A percentile compares a stretch with the other conserved stretches of the same genome.
phyloP scores from a whole-genome alignment of 2,888 invertebrate species.

The Pristionchus japonicus region DNA sequence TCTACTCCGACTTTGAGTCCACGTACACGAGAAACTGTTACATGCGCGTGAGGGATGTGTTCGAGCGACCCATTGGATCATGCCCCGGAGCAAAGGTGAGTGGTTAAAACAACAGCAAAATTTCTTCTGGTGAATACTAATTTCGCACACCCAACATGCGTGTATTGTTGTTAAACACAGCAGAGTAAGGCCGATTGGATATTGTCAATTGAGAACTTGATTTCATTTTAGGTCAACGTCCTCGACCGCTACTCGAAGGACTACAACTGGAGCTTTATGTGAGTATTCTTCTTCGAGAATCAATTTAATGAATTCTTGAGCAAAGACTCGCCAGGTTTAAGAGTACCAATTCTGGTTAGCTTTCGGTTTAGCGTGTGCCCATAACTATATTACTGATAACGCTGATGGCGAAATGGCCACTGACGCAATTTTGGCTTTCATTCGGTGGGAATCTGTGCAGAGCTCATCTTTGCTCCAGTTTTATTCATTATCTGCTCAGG shows the following conservation, averaged over 20 bases:
- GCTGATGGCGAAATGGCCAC: too few species aligned
- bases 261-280: conserved; percentile 94
- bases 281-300: neutral
- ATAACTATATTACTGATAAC: too few species aligned
- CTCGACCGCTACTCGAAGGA: conserved; percentile 84
- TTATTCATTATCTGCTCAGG: too few species aligned
- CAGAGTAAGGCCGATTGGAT: too few species aligned
- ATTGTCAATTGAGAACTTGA: neutral
- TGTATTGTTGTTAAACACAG: too few species aligned
- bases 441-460: neutral
- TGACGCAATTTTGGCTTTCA: neutral
- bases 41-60: conserved; percentile 88
- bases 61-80: conserved; percentile 83
- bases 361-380: too few species aligned
- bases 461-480: too few species aligned
- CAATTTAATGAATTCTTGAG: too few species aligned
- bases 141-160: too few species aligned
- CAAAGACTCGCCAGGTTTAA: too few species aligned
- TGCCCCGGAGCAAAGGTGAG: conserved; percentile 81
- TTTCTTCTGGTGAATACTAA: too few species aligned
- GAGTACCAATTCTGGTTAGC: too few species aligned
- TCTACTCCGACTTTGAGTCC: conserved; percentile 71
- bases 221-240: conserved; percentile 50
- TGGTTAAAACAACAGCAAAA: neutral
- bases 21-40: conserved; percentile 73